Conservation (phyloP, 1,140 invertebrate species). For the Agrypnia vestita region DNA sequence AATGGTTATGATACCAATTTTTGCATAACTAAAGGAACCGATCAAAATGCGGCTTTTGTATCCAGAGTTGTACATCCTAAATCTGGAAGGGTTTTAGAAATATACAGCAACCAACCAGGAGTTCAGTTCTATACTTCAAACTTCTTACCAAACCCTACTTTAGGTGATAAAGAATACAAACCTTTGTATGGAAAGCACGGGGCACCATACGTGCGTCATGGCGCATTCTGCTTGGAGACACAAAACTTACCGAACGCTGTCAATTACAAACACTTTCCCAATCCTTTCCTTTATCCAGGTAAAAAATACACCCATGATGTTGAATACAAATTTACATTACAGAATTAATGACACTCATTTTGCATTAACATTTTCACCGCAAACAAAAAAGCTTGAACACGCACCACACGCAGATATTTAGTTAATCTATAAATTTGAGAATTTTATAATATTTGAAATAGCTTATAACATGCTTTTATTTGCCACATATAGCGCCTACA, state of each 20-base stretch:
- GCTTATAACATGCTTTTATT: too few relatives aligned
- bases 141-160: constrained; percentile 74
- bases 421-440: too few relatives aligned
- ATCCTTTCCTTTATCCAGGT: constrained; percentile 49
- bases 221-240: constrained; percentile 91
- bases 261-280: constrained; percentile 71
- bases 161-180: not conserved
- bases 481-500: too few relatives aligned
- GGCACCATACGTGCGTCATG: constrained; percentile 82
- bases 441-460: too few relatives aligned
- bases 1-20: constrained; percentile 88
- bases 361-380: too few relatives aligned
- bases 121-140: constrained; percentile 93
- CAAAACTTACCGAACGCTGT: constrained; percentile 94
- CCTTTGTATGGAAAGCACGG: constrained; percentile 78
- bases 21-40: constrained; percentile 71
- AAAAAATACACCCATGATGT: constrained; percentile 53
- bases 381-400: too few relatives aligned
- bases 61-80: constrained; percentile 78
- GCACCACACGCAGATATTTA: too few relatives aligned
- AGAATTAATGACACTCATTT: constrained; percentile 5
- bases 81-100: constrained; percentile 82
- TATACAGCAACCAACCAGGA: constrained; percentile 90
- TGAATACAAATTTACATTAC: constrained; percentile 51
- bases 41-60: constrained; percentile 52